A percentile compares a stretch with the other conserved stretches of the same genome.
Conservation (phyloP, 2,888 invertebrate genomes). For the Maniola hyperantus region DNA sequence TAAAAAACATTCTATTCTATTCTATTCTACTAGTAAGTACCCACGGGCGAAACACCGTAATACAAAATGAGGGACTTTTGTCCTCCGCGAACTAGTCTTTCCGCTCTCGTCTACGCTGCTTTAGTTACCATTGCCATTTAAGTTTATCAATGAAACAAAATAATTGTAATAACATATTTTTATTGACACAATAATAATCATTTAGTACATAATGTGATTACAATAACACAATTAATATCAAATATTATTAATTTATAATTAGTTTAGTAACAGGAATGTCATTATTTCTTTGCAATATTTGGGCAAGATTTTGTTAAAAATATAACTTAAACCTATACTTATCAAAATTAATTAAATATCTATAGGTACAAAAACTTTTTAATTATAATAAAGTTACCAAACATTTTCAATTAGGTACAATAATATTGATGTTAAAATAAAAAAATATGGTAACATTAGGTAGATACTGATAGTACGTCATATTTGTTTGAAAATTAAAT, state of each 20-base stretch:
- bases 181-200: constrained; percentile 1
- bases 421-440: background rate
- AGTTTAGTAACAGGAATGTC: background rate
- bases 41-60: no score
- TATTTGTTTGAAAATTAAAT: background rate
- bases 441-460: background rate
- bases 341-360: background rate
- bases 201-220: background rate
- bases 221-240: background rate
- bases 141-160: background rate
- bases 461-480: background rate
- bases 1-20: no score
- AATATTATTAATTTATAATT: background rate
- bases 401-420: background rate
- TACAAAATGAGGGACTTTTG: no score
- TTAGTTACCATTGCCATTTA: no score
- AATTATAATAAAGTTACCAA: background rate
- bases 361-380: background rate
- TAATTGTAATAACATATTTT: background rate
- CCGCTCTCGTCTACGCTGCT: no score
- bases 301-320: constrained; percentile 5
- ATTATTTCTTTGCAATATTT: background rate
- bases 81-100: no score
- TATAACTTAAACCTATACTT: background rate
- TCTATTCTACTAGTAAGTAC: no score